Evolutionary conservation across 2,888 invertebrate species (phyloP), one percentile per base, ranked within the genome.

Genomic region (Iselma pallidipennis): DNA sequence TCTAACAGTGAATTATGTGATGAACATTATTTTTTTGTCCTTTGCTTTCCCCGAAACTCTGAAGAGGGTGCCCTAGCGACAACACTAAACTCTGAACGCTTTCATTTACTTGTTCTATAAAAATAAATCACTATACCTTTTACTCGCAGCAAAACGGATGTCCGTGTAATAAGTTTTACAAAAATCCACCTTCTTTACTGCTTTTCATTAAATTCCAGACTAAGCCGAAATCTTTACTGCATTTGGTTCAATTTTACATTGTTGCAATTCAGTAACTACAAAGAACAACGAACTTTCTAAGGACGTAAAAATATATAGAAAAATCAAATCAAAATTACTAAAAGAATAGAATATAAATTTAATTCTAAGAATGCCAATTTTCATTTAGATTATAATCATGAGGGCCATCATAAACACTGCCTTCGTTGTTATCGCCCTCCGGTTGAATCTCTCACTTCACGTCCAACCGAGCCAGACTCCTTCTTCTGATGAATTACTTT

Each of bases 401-500:
- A 63, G 49, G 50, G 58, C 58, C 55, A 62, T 62, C 54, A 10
- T 52, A 51, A 50, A 49, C 58, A 54, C 58, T 23, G n/a, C 53
- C 31, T 16, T 21, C 42, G 50, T 62, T 56, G 59, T 59, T 59
- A 63, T 59, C 49, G 52, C 37, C 58, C 53, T 26, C 26, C 29
- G 26, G 50, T 45, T 45, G 42, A 45, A 21, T 45, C 12, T 55
- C 33, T 42, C 45, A 51, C 53, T 48, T 33, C 49, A 61, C 61
- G 53, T 56, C 61, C 45, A 52, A 49, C 48, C 52, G 52, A 21
- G 16, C 42, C 14, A 54, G 56, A 53, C 57, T 59, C 55, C 54
- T 55, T 54, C 57, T 65, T 55, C 69, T 71, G 72, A 72, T 72
- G 72, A 72, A 71, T 72, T 70, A 69, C 72, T 68, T 69, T 68